Percentiles rank a stretch among this genome's conserved stretches.
Conservation (phyloP, 1,140 invertebrate species). For the Doryteuthis pealeii region DNA sequence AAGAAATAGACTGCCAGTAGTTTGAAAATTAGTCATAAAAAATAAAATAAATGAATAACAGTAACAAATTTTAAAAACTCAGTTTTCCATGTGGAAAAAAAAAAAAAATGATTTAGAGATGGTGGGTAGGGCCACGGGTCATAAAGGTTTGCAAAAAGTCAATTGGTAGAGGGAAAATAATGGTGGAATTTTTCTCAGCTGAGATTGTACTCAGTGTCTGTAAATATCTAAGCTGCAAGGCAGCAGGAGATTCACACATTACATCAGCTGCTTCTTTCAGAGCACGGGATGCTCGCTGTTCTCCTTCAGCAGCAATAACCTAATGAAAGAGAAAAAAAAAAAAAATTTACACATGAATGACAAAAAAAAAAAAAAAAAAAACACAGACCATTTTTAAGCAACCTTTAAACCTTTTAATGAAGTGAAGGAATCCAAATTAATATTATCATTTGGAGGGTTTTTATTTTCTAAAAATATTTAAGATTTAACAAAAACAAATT, state of each 20-base stretch:
- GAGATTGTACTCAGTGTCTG: slow-evolving; percentile 83
- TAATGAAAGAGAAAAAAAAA: slow-evolving; percentile 21
- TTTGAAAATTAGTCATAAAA: no score
- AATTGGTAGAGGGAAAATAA: slow-evolving; percentile 94
- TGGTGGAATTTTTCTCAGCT: slow-evolving; percentile 97
- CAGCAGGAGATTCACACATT: slow-evolving; percentile 82
- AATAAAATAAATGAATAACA: no score
- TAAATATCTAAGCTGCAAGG: slow-evolving; percentile 72
- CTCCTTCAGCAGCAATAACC: slow-evolving; percentile 60
- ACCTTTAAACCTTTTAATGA: no score
- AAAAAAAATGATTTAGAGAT: neutral
- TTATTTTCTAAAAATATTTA: no score
- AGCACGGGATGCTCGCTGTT: slow-evolving; percentile 73
- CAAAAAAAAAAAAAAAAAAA: no score
- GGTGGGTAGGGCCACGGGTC: slow-evolving; percentile 3
- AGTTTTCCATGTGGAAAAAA: no score
- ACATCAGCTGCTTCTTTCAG: slow-evolving; percentile 88
- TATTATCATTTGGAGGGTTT: no score
- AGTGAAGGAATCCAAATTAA: no score
- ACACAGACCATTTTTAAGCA: no score
- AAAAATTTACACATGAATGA: neutral
- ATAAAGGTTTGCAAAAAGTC: slow-evolving; percentile 71
- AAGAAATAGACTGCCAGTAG: no score
- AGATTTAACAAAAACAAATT: no score
- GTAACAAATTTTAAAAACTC: no score